Evolutionary conservation across 2,888 invertebrate species (phyloP).

Genomic region (Doris montereyensis): DNA sequence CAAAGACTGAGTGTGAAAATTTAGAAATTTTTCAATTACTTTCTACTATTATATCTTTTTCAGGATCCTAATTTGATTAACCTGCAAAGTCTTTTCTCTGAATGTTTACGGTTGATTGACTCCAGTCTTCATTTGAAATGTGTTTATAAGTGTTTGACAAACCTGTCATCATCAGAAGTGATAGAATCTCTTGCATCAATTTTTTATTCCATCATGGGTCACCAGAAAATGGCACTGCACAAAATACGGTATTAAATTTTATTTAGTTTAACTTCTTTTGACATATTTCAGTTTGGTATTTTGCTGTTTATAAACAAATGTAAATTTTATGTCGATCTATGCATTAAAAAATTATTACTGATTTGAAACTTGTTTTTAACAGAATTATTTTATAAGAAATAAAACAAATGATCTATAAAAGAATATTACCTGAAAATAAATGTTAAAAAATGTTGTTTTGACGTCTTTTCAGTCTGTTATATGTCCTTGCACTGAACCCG

Average conservation of each 20-base stretch:
- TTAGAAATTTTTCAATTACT: no score
- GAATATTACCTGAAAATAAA: no score
- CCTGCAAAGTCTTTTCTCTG: slow-evolving; percentile 68
- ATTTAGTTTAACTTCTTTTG: no score
- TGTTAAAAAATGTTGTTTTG: no score
- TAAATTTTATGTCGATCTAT: background rate
- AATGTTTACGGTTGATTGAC: slow-evolving; percentile 81
- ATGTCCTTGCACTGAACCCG: slow-evolving; percentile 86
- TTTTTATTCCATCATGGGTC: slow-evolving; percentile 87
- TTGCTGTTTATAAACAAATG: background rate
- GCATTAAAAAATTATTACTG: no score
- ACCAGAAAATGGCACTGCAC: slow-evolving; percentile 86
- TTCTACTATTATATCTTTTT: no score
- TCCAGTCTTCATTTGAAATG: slow-evolving; percentile 78
- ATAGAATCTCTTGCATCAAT: slow-evolving; percentile 83
- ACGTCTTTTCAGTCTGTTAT: slow-evolving; percentile 80
- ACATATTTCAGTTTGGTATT: no score
- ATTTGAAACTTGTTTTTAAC: no score
- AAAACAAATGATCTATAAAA: no score
- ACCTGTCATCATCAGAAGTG: slow-evolving; percentile 74
- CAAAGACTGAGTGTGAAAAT: no score
- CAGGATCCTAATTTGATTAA: slow-evolving; percentile 47
- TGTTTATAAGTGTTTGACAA: slow-evolving; percentile 74
- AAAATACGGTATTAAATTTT: slow-evolving; percentile 82
- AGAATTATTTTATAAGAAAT: no score